A percentile compares a stretch with the other conserved stretches of the same genome.
These are phyloP conservation scores for Ptychadena robeensis DNA, from an alignment of 2,797 vertebrate species.

Conservation along the genomic window DNA sequence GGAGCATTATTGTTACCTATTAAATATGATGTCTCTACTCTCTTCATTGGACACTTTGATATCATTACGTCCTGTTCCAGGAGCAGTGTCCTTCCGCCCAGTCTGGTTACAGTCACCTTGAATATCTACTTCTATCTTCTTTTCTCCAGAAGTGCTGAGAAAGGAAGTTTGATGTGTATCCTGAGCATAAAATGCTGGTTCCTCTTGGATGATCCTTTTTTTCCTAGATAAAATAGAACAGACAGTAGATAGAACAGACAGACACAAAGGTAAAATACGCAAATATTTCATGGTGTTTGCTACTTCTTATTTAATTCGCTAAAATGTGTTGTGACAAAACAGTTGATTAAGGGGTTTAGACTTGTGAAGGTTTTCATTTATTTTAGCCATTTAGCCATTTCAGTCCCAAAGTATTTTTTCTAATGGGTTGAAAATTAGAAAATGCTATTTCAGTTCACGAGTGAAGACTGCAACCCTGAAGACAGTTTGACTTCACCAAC, in stretches of 20 bases:
- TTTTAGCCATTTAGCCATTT: no score
- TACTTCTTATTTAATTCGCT: neutral
- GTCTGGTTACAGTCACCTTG: conserved; percentile 83
- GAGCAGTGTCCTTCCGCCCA: conserved; percentile 70
- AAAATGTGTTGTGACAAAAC: neutral
- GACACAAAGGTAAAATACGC: neutral
- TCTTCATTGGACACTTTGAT: conserved; percentile 82
- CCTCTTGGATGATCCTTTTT: conserved; percentile 67
- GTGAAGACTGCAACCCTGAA: no score
- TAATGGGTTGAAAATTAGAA: no score
- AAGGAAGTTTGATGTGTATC: conserved; percentile 65
- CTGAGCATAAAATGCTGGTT: conserved; percentile 64
- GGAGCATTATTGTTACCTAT: conserved; percentile 77
- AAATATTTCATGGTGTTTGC: neutral
- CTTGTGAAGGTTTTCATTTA: no score
- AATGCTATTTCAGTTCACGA: no score
- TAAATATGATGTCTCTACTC: conserved; percentile 85
- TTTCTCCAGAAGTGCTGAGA: conserved; percentile 68
- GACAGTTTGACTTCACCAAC: no score
- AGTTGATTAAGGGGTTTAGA: no score
- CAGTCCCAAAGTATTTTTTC: no score
- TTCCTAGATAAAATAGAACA: conserved; percentile 67
- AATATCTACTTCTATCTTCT: conserved; percentile 81
- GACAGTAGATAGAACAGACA: neutral
- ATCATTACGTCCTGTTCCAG: conserved; percentile 80